phyloP scores from a whole-genome alignment of 2,888 invertebrate genomes.

The Ectropis crepuscularia region DNA sequence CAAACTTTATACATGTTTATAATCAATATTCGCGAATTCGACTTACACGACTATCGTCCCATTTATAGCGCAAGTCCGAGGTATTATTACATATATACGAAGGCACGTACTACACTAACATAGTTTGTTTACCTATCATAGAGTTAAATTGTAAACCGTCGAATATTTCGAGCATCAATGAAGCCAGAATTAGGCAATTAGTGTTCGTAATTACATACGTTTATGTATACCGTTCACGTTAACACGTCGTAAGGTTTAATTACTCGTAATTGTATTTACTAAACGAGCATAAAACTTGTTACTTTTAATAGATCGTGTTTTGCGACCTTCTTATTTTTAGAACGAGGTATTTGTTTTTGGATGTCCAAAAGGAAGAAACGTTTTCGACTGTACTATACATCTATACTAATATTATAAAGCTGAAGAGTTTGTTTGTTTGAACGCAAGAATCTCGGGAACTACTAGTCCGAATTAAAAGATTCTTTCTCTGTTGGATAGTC shows the following conservation, averaged over 20 bases:
- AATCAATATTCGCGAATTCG: too few relatives aligned
- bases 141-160: conserved; percentile 1
- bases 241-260: conserved; percentile 1
- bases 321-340: not conserved
- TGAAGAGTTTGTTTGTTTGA: too few relatives aligned
- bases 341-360: not conserved
- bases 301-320: not conserved
- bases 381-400: too few relatives aligned
- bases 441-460: too few relatives aligned
- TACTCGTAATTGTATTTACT: not conserved
- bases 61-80: too few relatives aligned
- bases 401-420: too few relatives aligned
- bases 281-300: not conserved
- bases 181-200: conserved; percentile 16
- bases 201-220: conserved; percentile 3
- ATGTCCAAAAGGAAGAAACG: too few relatives aligned
- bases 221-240: conserved; percentile 6
- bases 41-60: too few relatives aligned
- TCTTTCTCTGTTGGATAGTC: too few relatives aligned
- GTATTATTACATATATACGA: too few relatives aligned
- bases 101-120: not conserved
- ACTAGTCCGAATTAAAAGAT: too few relatives aligned
- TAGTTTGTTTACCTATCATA: conserved; percentile 8
- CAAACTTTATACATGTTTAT: too few relatives aligned
- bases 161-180: conserved; percentile 14